phyloP scores from a whole-genome alignment of 2,113 vertebrate species.

The Takifugu bimaculatus region DNA sequence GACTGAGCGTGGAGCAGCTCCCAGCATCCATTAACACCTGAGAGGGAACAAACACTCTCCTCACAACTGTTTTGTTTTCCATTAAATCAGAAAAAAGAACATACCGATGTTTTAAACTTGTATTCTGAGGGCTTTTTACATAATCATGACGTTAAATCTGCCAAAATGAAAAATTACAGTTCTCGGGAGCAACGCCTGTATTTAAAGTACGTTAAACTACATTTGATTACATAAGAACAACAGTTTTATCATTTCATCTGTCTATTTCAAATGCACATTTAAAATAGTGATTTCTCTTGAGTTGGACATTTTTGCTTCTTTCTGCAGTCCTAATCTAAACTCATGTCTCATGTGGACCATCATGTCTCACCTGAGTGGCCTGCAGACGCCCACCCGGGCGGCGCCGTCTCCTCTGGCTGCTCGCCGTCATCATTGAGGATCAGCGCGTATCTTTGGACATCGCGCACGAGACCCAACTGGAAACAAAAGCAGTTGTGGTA shows the following conservation, averaged over 20 bases:
- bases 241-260: too few species aligned
- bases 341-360: too few species aligned
- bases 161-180: too few species aligned
- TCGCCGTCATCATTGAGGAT: slow-evolving; percentile 70
- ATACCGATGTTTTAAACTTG: background rate
- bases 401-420: slow-evolving; percentile 68
- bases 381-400: slow-evolving; percentile 65
- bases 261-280: too few species aligned
- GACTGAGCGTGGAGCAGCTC: slow-evolving; percentile 84
- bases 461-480: slow-evolving; percentile 73
- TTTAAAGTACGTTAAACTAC: too few species aligned
- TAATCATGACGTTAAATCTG: too few species aligned
- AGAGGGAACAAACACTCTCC: background rate
- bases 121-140: too few species aligned
- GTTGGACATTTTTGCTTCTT: too few species aligned
- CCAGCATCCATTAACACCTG: slow-evolving; percentile 81
- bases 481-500: slow-evolving; percentile 1
- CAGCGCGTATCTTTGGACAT: slow-evolving; percentile 68
- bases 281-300: too few species aligned
- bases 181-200: too few species aligned
- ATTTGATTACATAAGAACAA: too few species aligned
- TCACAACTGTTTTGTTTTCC: background rate
- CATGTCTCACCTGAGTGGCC: slow-evolving; percentile 78
- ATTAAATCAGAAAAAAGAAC: background rate
- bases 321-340: too few species aligned